phyloP scores from a whole-genome alignment of 64 coral and sea anemone species.

The Stichodactyla mertensii region DNA sequence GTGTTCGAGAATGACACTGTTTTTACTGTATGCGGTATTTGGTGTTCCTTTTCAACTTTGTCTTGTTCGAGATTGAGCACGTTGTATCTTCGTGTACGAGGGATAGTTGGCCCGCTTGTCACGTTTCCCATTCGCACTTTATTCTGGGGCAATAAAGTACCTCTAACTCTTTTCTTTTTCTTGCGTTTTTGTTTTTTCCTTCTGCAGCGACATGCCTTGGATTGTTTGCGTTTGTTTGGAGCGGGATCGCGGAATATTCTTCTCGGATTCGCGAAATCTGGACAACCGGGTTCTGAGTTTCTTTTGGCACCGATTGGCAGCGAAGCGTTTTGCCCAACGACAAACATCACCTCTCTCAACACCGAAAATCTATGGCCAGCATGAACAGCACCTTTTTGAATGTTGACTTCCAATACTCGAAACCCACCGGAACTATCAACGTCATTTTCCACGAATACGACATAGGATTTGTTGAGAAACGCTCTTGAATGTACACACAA shows the following conservation, averaged over 20 bases:
- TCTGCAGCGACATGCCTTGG: constrained; percentile 25
- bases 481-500: constrained; percentile 73
- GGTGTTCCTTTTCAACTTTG: background rate
- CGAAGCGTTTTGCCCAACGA: constrained; percentile 45
- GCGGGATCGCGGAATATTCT: constrained; percentile 8
- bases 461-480: constrained; percentile 74
- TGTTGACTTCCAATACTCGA: constrained; percentile 59
- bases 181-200: constrained; percentile 30
- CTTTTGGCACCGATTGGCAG: constrained; percentile 48
- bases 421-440: constrained; percentile 29
- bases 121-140: background rate
- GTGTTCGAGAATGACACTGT: background rate
- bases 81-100: constrained; percentile 15
- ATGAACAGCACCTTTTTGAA: constrained; percentile 57
- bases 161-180: constrained; percentile 23
- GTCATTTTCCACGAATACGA: constrained; percentile 51
- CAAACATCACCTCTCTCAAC: constrained; percentile 58
- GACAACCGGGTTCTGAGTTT: constrained; percentile 34
- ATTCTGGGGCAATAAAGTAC: background rate
- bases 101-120: background rate
- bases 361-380: constrained; percentile 36
- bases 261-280: constrained; percentile 1
- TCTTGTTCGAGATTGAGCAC: constrained; percentile 8
- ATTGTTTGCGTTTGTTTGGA: background rate
- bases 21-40: background rate